These are phyloP conservation scores for Riparia riparia DNA, from an alignment of 2,113 vertebrate species.

Conservation along the genomic window DNA sequence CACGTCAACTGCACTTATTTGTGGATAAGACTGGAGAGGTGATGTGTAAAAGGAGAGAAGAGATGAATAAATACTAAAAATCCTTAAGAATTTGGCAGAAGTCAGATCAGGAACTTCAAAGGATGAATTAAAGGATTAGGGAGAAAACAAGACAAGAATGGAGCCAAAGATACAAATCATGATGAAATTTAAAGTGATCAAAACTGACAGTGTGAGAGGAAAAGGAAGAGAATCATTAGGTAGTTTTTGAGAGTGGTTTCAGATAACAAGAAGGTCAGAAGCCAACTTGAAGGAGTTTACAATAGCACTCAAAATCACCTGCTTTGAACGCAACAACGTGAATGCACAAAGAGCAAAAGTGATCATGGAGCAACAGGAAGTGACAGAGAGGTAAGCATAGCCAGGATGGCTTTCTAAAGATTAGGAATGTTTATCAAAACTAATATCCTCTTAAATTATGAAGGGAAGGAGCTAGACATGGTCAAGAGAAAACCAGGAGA, in stretches of 20 bases:
- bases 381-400: neutral
- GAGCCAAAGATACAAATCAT: neutral
- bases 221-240: neutral
- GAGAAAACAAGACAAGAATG: neutral
- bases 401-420: neutral
- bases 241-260: neutral
- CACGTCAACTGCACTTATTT: neutral
- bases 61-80: neutral
- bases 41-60: neutral
- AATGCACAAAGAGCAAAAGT: neutral
- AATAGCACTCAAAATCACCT: neutral
- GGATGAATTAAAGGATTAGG: neutral
- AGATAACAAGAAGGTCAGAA: neutral
- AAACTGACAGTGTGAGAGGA: neutral
- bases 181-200: neutral
- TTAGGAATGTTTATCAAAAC: neutral
- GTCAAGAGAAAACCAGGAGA: neutral
- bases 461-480: neutral
- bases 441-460: neutral
- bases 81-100: neutral
- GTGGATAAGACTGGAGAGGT: neutral
- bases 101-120: neutral
- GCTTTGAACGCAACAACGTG: neutral
- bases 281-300: neutral
- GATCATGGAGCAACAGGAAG: neutral